These are phyloP conservation scores for Thera obeliscata DNA, from an alignment of 2,888 invertebrate genomes.

Conservation along the genomic window DNA sequence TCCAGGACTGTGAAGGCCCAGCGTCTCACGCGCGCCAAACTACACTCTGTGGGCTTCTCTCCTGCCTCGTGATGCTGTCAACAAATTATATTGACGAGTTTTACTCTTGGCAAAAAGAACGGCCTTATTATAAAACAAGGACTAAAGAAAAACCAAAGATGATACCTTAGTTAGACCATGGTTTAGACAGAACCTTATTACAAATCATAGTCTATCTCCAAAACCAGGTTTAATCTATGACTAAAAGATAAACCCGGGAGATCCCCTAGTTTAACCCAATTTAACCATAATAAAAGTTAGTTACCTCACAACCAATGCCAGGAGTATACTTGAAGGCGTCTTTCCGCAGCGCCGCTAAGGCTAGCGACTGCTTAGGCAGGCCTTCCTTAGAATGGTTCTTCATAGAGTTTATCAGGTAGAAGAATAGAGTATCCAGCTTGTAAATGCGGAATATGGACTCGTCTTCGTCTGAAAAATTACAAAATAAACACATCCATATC, in stretches of 20 bases:
- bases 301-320: conserved; percentile 63
- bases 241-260: too few relatives aligned
- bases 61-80: conserved; percentile 60
- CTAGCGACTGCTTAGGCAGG: conserved; percentile 68
- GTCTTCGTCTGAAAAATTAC: conserved; percentile 58
- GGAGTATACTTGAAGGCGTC: conserved; percentile 69
- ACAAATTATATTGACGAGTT: neutral
- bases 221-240: too few relatives aligned
- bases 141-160: too few relatives aligned
- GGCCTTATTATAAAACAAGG: too few relatives aligned
- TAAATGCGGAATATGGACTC: conserved; percentile 67
- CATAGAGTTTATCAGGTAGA: conserved; percentile 59
- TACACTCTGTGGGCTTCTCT: conserved; percentile 62
- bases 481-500: too few relatives aligned
- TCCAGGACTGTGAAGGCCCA: conserved; percentile 72
- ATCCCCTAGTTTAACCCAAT: too few relatives aligned
- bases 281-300: neutral
- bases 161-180: too few relatives aligned
- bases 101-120: neutral
- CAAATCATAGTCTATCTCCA: too few relatives aligned
- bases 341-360: conserved; percentile 58
- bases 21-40: conserved; percentile 60
- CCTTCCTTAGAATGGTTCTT: conserved; percentile 54
- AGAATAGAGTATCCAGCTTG: conserved; percentile 65
- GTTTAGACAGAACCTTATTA: too few relatives aligned